Percentiles rank a stretch among this genome's conserved stretches.
These are phyloP conservation scores for Lineus longissimus DNA, from an alignment of 1,140 invertebrate genomes.

Conservation along the genomic window DNA sequence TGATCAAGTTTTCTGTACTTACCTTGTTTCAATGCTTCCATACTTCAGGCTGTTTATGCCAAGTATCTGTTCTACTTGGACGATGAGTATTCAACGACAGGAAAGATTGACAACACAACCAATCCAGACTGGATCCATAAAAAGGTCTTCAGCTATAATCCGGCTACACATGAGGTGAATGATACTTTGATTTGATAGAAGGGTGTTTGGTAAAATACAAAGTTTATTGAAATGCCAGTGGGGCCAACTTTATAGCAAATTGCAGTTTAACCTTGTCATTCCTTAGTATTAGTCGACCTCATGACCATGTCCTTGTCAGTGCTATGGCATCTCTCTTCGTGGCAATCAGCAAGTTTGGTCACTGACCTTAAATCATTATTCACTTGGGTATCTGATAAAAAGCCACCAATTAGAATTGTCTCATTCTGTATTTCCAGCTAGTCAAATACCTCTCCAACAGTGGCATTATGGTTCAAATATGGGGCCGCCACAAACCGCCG, in stretches of 20 bases:
- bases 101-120: constrained; percentile 51
- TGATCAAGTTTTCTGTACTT: too few species aligned
- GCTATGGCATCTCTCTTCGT: too few species aligned
- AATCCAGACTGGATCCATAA: constrained; percentile 61
- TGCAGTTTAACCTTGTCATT: too few species aligned
- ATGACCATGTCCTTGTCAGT: too few species aligned
- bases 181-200: not conserved
- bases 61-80: constrained; percentile 52
- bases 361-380: too few species aligned
- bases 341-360: too few species aligned
- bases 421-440: constrained; percentile 39
- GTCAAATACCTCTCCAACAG: constrained; percentile 57
- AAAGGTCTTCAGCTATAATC: constrained; percentile 51
- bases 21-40: constrained; percentile 2
- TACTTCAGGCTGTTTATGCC: constrained; percentile 42
- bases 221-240: not conserved
- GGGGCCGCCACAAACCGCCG: constrained; percentile 56
- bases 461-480: constrained; percentile 57
- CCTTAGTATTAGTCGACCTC: too few species aligned
- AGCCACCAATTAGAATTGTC: too few species aligned
- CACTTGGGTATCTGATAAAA: too few species aligned
- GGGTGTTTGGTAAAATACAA: not conserved
- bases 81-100: constrained; percentile 53
- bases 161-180: constrained; percentile 55
- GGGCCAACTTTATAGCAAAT: too few species aligned